Evolutionary conservation across 1,140 invertebrate genomes (phyloP), one percentile per base, ranked within the genome.

Genomic region (Drosophila pectinifera): DNA sequence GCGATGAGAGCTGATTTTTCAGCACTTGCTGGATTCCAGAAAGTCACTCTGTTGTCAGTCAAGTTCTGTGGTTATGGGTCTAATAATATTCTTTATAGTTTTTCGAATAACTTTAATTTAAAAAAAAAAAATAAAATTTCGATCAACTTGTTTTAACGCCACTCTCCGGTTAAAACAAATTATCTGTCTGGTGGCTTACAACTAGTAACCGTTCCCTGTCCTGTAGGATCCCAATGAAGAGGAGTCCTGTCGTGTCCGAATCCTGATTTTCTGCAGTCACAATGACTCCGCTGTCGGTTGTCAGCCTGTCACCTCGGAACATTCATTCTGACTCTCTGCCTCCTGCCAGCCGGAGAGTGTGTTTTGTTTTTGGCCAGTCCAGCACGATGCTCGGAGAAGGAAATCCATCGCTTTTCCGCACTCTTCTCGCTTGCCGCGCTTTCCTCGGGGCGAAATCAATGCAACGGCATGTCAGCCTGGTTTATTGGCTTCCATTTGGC

Each of bases 311-410:
- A 65, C 70, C 78, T 78, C 43, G 69, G 54, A 34, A 61, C 78
- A 86, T 81, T 78, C 69, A 86, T 81, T 86, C 57, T 41, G 65
- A 73, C 83, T 72, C 86, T 79, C 64, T 76, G 80, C 48, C 64
- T 72, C 56, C 57, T 70, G 64, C 73, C 81, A 78, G 68, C 73
- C 57, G 81, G 45, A 54, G 58, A 68, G 74, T 72, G 74, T 72
- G 74, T 68, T 78, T 72, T 74, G 75, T 82, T 82, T 78, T 68
- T 55, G 75, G 56, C 51, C 75, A 67, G 75, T 64, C 45, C 48
- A 48, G 55, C 38, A 34, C 24, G 38, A 55, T 31, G 54, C 26
- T 20, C 8, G 45, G 26, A 22, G 11, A 53, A 70, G 36, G 28
- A 64, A 48, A 39, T 64, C 53, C 36, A 68, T 74, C 36, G 55